Percentiles rank a stretch among this genome's conserved stretches.
phyloP scores from a whole-genome alignment of 2,797 vertebrate genomes.

The Capromys pilorides region DNA sequence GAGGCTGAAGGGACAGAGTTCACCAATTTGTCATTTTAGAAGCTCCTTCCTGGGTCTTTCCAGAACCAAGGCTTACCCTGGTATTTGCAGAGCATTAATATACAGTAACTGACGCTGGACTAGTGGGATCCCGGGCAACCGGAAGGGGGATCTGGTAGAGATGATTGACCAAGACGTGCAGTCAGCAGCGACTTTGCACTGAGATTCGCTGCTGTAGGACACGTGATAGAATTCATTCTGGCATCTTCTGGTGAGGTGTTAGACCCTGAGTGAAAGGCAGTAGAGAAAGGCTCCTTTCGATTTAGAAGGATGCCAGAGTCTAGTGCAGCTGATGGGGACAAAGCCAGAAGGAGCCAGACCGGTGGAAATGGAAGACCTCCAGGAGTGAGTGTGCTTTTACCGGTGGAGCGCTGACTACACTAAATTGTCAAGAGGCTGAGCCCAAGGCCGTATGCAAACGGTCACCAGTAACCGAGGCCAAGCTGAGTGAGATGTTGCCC shows the following conservation, averaged over 20 bases:
- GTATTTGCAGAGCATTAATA: conserved; percentile 61
- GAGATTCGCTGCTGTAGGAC: conserved; percentile 61
- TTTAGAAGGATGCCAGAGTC: conserved; percentile 67
- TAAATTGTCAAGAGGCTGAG: conserved; percentile 80
- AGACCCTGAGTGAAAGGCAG: conserved; percentile 59
- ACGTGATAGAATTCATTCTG: conserved; percentile 26
- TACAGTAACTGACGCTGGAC: conserved; percentile 66
- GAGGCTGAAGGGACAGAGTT: conserved; percentile 77
- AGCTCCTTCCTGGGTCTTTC: conserved; percentile 74
- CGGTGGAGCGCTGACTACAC: conserved; percentile 75
- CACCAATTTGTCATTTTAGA: conserved; percentile 64
- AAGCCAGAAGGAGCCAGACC: conserved; percentile 64
- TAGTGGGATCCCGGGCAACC: conserved; percentile 68
- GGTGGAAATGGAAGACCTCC: conserved; percentile 79
- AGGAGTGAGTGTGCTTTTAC: conserved; percentile 73
- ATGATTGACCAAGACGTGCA: conserved; percentile 53
- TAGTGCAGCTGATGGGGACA: conserved; percentile 73
- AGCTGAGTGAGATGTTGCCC: conserved; percentile 66
- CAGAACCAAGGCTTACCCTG: conserved; percentile 56
- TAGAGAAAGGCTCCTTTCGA: conserved; percentile 62
- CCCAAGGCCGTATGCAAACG: conserved; percentile 65
- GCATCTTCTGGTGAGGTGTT: conserved; percentile 68
- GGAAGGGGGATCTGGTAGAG: conserved; percentile 65
- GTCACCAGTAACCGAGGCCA: conserved; percentile 71
- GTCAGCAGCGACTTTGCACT: conserved; percentile 60